These are phyloP conservation scores for Coenobita brevimanus DNA, from an alignment of 1,140 invertebrate species.

Conservation along the genomic window DNA sequence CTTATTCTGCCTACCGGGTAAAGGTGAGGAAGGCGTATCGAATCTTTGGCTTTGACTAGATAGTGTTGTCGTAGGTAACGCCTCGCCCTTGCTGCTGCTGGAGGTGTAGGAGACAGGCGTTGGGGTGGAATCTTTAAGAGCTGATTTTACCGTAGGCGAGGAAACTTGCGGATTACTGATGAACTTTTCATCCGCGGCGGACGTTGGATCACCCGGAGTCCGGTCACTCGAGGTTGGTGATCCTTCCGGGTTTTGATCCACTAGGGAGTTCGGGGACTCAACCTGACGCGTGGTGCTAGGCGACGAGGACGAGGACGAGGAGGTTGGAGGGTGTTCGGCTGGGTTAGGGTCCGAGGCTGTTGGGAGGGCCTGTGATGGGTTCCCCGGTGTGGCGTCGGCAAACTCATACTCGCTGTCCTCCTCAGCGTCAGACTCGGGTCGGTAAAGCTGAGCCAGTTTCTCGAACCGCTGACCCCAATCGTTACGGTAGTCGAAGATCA, in stretches of 20 bases:
- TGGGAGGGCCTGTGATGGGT: not conserved
- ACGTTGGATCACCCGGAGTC: no score
- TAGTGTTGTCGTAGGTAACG: not conserved
- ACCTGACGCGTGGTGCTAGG: no score
- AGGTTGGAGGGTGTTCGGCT: not conserved
- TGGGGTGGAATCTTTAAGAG: not conserved
- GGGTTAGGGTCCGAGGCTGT: not conserved
- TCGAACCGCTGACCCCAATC: constrained; percentile 59
- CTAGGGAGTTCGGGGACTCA: no score
- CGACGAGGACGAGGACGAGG: not conserved
- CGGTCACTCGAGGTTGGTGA: no score
- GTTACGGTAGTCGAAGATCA: constrained; percentile 40
- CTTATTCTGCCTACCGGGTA: not conserved
- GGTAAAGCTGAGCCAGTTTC: constrained; percentile 40
- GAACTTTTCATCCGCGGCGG: no score
- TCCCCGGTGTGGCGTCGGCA: constrained; percentile 10
- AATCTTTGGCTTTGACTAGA: not conserved
- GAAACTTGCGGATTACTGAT: no score
- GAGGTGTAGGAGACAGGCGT: not conserved
- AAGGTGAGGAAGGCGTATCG: not conserved
- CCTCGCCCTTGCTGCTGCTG: not conserved
- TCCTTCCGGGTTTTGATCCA: no score
- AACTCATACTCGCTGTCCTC: constrained; percentile 59
- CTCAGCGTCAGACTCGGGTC: constrained; percentile 31
- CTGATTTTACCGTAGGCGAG: no score